These are phyloP conservation scores for Artibeus jamaicensis DNA, from an alignment of 2,797 vertebrate species.

Conservation along the genomic window DNA sequence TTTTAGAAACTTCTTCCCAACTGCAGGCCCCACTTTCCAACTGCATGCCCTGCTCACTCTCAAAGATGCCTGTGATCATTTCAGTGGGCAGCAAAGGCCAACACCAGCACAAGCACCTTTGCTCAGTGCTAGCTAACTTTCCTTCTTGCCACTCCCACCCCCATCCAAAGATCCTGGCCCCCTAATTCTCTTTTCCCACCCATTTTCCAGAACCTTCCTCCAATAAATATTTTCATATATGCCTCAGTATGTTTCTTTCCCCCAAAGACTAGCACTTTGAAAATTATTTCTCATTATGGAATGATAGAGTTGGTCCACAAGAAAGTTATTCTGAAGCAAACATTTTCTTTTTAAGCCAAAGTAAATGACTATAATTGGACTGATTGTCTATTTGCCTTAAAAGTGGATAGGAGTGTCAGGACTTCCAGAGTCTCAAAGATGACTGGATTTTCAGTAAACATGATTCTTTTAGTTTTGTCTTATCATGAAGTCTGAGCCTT, in stretches of 20 bases:
- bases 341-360: background rate
- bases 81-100: background rate
- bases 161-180: background rate
- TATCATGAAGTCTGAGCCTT: background rate
- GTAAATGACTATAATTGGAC: background rate
- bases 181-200: background rate
- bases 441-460: background rate
- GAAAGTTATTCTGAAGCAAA: slow-evolving; percentile 39
- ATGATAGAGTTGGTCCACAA: background rate
- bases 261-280: background rate
- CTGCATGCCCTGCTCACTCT: background rate
- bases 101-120: background rate
- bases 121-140: background rate
- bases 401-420: background rate
- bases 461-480: background rate
- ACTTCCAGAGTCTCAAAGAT: background rate
- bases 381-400: background rate
- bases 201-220: background rate
- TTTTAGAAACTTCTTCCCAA: background rate
- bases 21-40: rapidly evolving
- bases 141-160: background rate
- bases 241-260: background rate
- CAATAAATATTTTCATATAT: background rate
- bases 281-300: slow-evolving; percentile 27
- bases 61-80: too few relatives aligned